Base-by-base conservation (phyloP, 2,888 invertebrate genomes). In the Incurvaria masculella region DNA sequence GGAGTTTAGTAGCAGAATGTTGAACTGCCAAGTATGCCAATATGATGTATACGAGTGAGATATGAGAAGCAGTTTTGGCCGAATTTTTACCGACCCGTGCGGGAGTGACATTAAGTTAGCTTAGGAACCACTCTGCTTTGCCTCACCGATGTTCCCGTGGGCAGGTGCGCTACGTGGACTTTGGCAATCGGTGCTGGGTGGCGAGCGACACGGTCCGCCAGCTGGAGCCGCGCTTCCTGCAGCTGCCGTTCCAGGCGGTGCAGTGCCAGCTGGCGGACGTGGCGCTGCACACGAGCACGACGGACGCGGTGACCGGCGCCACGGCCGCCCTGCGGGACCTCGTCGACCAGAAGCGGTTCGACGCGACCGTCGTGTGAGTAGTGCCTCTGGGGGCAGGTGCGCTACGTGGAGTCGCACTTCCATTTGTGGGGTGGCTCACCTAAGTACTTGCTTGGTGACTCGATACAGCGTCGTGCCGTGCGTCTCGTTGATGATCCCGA, bases 111-210 rank as follows among this genome's bases (percentile, higher is more conserved):
- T n/a, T n/a, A n/a, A n/a, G n/a, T n/a, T n/a, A n/a, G n/a, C n/a
- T n/a, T n/a, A n/a, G n/a, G n/a, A n/a, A n/a, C n/a, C n/a, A n/a
- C n/a, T n/a, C n/a, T n/a, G n/a, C n/a, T n/a, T n/a, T n/a, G n/a
- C n/a, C n/a, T n/a, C n/a, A n/a, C n/a, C n/a, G n/a, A n/a, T n/a
- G 27, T 27, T 16, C 20, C 20, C 10, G 27, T 33, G 46, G 51
- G 5, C 58, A 79, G 79, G 81, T 88, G n/a, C 70, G 78, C 52
- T 88, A 83, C 62, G 69, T 88, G 10, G 88, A 88, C 73, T 88
- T 85, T 67, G 88, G 88, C 54, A 87, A 86, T 56, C 67, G 67
- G 8, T 68, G 81, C 2, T 73, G 71, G 53, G 80, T 87, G 33
- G 66, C 72, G 42, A 69, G 71, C 42, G 64, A 63, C 50, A 71